These are phyloP conservation scores for Xanthia togata DNA, from an alignment of 2,888 invertebrate genomes.

Conservation along the genomic window DNA sequence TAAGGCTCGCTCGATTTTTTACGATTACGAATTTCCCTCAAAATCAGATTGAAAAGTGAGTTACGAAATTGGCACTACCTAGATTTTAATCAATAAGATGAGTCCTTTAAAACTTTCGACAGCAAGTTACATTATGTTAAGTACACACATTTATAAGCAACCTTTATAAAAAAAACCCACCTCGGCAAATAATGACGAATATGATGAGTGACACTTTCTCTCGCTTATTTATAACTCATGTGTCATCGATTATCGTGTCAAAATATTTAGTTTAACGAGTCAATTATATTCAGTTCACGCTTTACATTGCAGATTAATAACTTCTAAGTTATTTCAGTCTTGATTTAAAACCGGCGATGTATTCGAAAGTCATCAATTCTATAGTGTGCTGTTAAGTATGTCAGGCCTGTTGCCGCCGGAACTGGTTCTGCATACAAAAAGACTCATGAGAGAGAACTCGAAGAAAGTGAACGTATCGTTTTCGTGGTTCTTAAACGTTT, in stretches of 20 bases:
- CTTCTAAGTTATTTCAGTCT: background rate
- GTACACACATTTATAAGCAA: background rate
- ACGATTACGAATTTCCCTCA: background rate
- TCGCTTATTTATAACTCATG: slow-evolving; percentile 53
- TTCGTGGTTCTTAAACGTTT: slow-evolving; percentile 64
- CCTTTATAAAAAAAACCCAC: slow-evolving; percentile 35
- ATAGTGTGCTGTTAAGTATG: slow-evolving; percentile 70
- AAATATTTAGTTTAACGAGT: slow-evolving; percentile 42
- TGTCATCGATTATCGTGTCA: slow-evolving; percentile 67
- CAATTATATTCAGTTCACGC: slow-evolving; percentile 19
- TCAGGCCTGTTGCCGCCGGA: slow-evolving; percentile 71
- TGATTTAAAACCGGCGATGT: slow-evolving; percentile 65
- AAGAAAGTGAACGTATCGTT: slow-evolving; percentile 82
- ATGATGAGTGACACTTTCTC: slow-evolving; percentile 77
- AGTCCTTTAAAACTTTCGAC: background rate
- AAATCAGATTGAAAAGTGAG: background rate
- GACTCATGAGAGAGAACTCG: slow-evolving; percentile 71
- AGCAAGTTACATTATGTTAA: slow-evolving; percentile 16
- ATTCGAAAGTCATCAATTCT: slow-evolving; percentile 42
- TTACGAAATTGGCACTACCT: background rate
- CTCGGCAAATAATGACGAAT: slow-evolving; percentile 68
- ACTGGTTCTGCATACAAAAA: slow-evolving; percentile 81
- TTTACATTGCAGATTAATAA: slow-evolving; percentile 59
- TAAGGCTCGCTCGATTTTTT: background rate
- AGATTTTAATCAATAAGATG: background rate